Evolutionary conservation across 2,797 vertebrate species (phyloP), one percentile per base, ranked within the genome.

Genomic region (Hapalemur alaotrensis): DNA sequence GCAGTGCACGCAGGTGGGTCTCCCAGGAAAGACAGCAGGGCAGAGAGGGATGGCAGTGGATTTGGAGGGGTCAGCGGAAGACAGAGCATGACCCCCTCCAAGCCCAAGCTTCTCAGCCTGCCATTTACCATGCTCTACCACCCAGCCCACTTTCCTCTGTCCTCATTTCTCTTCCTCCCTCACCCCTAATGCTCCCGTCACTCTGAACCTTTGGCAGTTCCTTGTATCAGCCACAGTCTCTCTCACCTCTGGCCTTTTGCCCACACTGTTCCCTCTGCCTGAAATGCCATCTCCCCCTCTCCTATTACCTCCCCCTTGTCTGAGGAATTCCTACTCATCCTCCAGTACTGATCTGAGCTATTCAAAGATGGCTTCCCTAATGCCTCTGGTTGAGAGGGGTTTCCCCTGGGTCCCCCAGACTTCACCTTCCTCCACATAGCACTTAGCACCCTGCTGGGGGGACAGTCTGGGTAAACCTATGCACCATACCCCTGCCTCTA

Each of bases 111-210:
- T 30, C 43, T 57, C 15, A 80, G 73, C 52, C 41, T 59, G 41
- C 63, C 18, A 18, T 52, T 86, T 0, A 0, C 20, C 46, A 0
- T 7, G 22, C 35, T 73, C 50, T 25, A 15, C 35, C 70, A 52
- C n/a, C 41, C 7, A 61, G 72, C 41, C 81, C 72, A 10, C n/a
- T 4, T 75, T 61, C 35, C 63, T 80, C 32, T 6, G 2, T 28
- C 41, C 32, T 46, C 83, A 32, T 22, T 15, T 38, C 38, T 73
- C 73, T 25, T 41, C 41, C n/a, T 70, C 63, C 46, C 20, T 79
- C 7, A 63, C 10, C 18, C 52, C 5, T 18, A 18, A 10, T 3
- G 32, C 23, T 70, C 43, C 57, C n/a, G 7, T 35, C 57, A 50
- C 13, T 25, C 12, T 0, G 70, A 83, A 54, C 23, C 30, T 2